These are phyloP conservation scores for Physeter macrocephalus DNA, from an alignment of 2,113 vertebrate species.

Conservation along the genomic window DNA sequence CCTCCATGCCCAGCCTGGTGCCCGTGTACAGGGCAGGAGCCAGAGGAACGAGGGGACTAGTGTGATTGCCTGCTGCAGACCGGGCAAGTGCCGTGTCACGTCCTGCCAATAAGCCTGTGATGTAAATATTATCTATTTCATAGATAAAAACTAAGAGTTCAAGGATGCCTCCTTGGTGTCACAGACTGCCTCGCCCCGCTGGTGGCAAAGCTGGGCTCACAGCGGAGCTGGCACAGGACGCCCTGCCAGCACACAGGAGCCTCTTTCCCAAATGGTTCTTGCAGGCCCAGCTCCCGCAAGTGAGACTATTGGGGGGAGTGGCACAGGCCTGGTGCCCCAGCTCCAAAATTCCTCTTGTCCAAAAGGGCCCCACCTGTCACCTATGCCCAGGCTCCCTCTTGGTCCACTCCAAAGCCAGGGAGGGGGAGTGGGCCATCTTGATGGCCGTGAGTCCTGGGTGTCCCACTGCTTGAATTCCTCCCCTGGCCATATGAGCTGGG, in stretches of 20 bases:
- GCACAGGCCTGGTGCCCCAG: neutral
- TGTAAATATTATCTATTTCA: neutral
- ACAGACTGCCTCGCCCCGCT: fast-evolving
- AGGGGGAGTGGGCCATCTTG: fast-evolving
- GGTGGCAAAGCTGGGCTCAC: neutral
- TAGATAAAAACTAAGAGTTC: neutral
- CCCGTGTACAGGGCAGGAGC: neutral
- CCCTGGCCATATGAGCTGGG: too few relatives aligned
- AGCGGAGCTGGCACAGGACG: neutral
- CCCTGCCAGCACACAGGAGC: neutral
- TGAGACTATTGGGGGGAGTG: too few relatives aligned
- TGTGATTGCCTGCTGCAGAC: neutral
- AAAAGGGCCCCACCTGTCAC: too few relatives aligned
- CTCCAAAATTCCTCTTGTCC: neutral
- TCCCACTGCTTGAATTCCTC: neutral
- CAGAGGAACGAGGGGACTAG: neutral
- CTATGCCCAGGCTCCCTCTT: fast-evolving
- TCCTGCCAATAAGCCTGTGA: neutral
- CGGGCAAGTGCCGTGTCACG: neutral
- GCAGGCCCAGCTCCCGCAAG: neutral
- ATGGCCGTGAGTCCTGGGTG: neutral
- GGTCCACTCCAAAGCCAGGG: neutral
- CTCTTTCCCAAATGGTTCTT: neutral
- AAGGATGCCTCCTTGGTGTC: fast-evolving
- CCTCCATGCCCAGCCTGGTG: neutral